Evolutionary conservation across 2,113 vertebrate species (phyloP), one percentile per base, ranked within the genome.

Genomic region (Atlantisia rogersi): DNA sequence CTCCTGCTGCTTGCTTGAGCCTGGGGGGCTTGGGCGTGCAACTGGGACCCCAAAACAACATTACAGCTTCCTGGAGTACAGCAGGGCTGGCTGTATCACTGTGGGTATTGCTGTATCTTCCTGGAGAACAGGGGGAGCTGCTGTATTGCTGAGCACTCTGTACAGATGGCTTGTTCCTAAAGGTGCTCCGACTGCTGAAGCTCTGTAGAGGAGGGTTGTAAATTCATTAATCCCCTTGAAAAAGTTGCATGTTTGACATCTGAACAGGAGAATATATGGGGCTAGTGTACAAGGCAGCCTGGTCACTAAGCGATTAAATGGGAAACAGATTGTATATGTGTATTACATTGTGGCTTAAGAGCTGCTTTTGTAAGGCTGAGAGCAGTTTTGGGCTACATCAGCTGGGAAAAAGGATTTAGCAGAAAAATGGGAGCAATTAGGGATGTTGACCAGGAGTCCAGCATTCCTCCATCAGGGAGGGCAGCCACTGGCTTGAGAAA

Each of bases 1-100:
- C 46, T 50, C 62, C 58, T 64, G 46, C 76, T 32, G 65, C 44
- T 65, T 46, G 28, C 46, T 32, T 48, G 12, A 67, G 28, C n/a
- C 24, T 46, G 50, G 18, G 25, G 18, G 35, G 8, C 1, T 11
- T 58, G 16, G 37, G 63, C 24, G 4, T 55, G 53, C n/a, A 78
- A 4, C 22, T 32, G 39, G 67, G 31, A 4, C 12, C 53, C n/a
- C 17, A 2, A 19, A 52, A 25, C 39, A 48, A 20, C 0, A 0
- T 60, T 60, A 26, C 17, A 40, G 39, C 42, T 65, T 39, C 71
- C 29, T 32, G 31, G 74, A 37, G 67, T 42, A 40, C 0, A 4
- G 46, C 39, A 60, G 40, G 26, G 67, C 39, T 73, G 68, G 53
- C 62, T 25, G 44, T 19, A 2, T 11, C 48, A 10, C n/a, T 22